These are phyloP conservation scores for Cyphomyrmex costatus DNA, from an alignment of 1,140 invertebrate genomes.

Conservation along the genomic window DNA sequence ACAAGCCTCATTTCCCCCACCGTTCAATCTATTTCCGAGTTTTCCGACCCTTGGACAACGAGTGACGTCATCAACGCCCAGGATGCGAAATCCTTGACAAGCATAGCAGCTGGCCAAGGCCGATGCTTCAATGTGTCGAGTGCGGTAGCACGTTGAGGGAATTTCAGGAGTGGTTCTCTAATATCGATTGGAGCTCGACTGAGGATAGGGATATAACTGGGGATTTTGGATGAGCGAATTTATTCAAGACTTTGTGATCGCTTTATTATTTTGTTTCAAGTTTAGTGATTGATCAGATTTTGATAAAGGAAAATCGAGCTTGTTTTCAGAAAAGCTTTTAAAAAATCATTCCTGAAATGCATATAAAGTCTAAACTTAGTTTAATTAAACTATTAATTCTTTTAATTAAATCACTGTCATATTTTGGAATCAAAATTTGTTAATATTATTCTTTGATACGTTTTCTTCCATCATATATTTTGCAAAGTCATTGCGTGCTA, in stretches of 20 bases:
- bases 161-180: conserved; percentile 37
- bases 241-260: neutral
- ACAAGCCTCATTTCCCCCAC: conserved; percentile 25
- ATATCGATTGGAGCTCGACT: conserved; percentile 30
- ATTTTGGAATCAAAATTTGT: neutral
- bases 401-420: neutral
- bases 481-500: neutral
- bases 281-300: neutral
- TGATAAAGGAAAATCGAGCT: neutral
- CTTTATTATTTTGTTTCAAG: conserved; percentile 1
- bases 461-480: neutral
- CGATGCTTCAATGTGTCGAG: neutral
- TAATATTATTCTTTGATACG: neutral
- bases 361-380: neutral
- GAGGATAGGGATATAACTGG: neutral
- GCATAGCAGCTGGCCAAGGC: conserved; percentile 25
- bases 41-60: conserved; percentile 64
- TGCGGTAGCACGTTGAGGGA: conserved; percentile 4
- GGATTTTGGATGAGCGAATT: neutral
- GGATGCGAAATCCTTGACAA: conserved; percentile 55
- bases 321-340: neutral
- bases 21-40: conserved; percentile 61
- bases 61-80: conserved; percentile 24
- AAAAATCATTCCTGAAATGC: neutral
- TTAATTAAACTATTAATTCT: conserved; percentile 2